phyloP scores from a whole-genome alignment of 2,888 invertebrate species.

The Drosophila subsilvestris region DNA sequence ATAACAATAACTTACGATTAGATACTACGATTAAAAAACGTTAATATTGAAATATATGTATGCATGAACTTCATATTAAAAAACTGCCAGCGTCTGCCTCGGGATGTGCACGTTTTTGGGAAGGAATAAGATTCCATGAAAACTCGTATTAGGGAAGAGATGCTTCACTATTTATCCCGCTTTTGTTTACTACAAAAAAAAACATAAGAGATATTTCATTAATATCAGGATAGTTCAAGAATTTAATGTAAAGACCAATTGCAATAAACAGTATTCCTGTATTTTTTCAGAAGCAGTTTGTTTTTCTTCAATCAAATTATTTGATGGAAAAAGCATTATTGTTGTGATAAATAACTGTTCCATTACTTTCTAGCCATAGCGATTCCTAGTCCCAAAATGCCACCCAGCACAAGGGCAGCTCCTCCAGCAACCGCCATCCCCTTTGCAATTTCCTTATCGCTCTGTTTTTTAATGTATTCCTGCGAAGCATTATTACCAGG shows the following conservation, averaged over 20 bases:
- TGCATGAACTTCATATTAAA: background rate
- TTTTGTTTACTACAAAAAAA: slow-evolving; percentile 80
- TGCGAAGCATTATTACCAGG: slow-evolving; percentile 78
- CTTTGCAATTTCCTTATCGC: slow-evolving; percentile 95
- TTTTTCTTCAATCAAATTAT: slow-evolving; percentile 23
- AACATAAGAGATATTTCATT: slow-evolving; percentile 36
- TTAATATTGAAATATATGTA: background rate
- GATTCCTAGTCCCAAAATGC: slow-evolving; percentile 92
- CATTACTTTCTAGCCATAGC: slow-evolving; percentile 88
- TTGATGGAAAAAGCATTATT: slow-evolving; percentile 17
- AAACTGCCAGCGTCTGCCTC: background rate
- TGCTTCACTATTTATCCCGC: slow-evolving; percentile 72
- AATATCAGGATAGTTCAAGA: slow-evolving; percentile 47
- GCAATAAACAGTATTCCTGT: slow-evolving; percentile 40
- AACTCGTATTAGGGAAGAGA: slow-evolving; percentile 37
- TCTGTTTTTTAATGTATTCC: slow-evolving; percentile 93
- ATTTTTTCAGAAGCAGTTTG: slow-evolving; percentile 22
- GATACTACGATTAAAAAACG: background rate
- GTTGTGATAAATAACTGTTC: background rate
- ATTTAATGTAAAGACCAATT: slow-evolving; percentile 42
- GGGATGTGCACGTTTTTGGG: slow-evolving; percentile 39
- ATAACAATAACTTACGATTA: background rate
- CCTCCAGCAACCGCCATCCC: slow-evolving; percentile 96
- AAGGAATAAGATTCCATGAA: slow-evolving; percentile 49
- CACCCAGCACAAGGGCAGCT: slow-evolving; percentile 92